These are phyloP conservation scores for Coryphaenoides rupestris DNA, from an alignment of 2,113 vertebrate genomes.

Conservation along the genomic window DNA sequence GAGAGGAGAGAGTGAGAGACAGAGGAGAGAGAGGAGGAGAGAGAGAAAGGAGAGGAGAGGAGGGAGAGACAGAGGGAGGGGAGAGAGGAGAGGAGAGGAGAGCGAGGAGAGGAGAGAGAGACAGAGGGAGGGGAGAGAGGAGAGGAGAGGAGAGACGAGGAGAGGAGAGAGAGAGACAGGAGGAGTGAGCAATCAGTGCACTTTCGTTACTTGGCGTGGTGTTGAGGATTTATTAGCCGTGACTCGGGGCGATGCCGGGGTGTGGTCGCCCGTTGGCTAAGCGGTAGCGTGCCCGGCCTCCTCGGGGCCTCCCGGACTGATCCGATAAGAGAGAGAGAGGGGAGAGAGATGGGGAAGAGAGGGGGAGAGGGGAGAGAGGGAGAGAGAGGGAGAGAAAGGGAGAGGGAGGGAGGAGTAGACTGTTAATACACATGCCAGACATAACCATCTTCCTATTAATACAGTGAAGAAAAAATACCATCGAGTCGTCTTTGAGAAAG, in stretches of 20 bases:
- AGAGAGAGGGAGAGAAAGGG: background rate
- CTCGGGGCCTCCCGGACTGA: too few species aligned
- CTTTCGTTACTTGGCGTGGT: too few species aligned
- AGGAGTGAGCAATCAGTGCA: too few species aligned
- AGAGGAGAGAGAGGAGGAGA: slow-evolving; percentile 9
- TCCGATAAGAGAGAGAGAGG: too few species aligned
- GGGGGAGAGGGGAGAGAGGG: slow-evolving; percentile 9
- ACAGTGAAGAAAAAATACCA: too few species aligned
- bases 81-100: slow-evolving; percentile 16
- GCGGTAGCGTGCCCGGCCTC: too few species aligned
- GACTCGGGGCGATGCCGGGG: too few species aligned
- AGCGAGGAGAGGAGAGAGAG: too few species aligned
- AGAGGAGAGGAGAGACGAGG: slow-evolving; percentile 8
- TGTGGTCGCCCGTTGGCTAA: too few species aligned
- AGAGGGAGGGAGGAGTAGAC: slow-evolving; percentile 38
- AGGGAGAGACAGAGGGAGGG: slow-evolving; percentile 5
- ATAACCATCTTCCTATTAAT: slow-evolving; percentile 69
- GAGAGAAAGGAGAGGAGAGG: too few species aligned
- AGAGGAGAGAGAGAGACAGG: background rate
- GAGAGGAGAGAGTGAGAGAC: slow-evolving; percentile 20
- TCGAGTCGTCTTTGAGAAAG: too few species aligned
- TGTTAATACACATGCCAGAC: slow-evolving; percentile 72
- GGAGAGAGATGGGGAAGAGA: slow-evolving; percentile 1
- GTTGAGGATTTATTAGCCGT: too few species aligned
- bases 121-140: slow-evolving; percentile 19